Evolutionary conservation across 53 echinoderm and acorn worm species (phyloP).

Genomic region (Henricia sp.): DNA sequence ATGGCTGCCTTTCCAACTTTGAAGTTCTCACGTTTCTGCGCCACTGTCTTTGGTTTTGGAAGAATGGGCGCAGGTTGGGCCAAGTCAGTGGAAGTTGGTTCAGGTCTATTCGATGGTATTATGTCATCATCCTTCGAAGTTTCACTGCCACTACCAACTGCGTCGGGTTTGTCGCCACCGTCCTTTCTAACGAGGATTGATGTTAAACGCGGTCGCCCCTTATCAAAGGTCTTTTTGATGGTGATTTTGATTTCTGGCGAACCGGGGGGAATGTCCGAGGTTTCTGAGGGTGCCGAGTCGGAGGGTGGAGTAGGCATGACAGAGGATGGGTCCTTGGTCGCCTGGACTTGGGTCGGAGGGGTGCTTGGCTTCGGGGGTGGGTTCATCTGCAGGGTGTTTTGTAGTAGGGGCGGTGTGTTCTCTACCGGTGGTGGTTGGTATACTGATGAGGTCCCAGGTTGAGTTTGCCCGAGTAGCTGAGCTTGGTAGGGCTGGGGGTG

Average conservation of each 20-base stretch:
- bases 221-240: conserved; percentile 76
- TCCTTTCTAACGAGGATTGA: conserved; percentile 67
- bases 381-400: conserved; percentile 40
- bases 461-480: no score
- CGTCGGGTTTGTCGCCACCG: conserved; percentile 21
- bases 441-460: conserved; percentile 28
- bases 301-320: conserved; percentile 77
- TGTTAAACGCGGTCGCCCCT: conserved; percentile 72
- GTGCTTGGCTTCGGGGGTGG: conserved; percentile 56
- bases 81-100: background rate
- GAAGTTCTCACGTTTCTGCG: conserved; percentile 88
- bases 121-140: conserved; percentile 6
- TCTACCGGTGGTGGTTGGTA: conserved; percentile 36
- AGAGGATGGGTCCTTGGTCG: conserved; percentile 35
- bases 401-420: background rate
- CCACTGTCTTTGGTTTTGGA: conserved; percentile 83
- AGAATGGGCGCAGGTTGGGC: conserved; percentile 34
- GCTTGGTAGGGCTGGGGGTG: conserved; percentile 39
- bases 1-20: conserved; percentile 75
- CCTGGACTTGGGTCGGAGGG: conserved; percentile 31
- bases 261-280: conserved; percentile 64
- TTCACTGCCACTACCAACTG: conserved; percentile 37
- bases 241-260: conserved; percentile 82
- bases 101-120: conserved; percentile 10
- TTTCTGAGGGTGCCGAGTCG: conserved; percentile 66